A percentile compares a stretch with the other conserved stretches of the same genome.
These are phyloP conservation scores for Drosophila paramelanica DNA, from an alignment of 2,888 invertebrate genomes.

Conservation along the genomic window DNA sequence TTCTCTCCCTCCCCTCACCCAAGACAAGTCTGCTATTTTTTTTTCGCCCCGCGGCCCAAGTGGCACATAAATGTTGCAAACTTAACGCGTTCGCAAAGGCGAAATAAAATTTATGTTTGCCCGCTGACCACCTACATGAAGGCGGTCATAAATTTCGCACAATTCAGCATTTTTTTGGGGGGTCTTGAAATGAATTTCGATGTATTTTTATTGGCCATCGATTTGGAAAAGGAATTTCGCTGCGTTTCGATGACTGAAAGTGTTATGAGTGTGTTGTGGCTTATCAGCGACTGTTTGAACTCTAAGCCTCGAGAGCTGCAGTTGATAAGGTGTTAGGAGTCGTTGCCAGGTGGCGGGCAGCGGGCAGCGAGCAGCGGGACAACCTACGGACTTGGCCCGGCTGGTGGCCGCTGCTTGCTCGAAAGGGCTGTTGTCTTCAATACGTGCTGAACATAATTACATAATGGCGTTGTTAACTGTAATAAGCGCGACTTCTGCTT, in stretches of 20 bases:
- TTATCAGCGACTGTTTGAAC: slow-evolving; percentile 35
- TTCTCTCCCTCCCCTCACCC: background rate
- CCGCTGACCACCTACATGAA: slow-evolving; percentile 64
- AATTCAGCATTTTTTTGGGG: background rate
- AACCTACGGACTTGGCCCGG: slow-evolving; percentile 39
- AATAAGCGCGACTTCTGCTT: slow-evolving; percentile 75
- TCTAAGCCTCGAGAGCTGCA: background rate
- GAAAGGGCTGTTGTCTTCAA: slow-evolving; percentile 40
- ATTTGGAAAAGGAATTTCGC: slow-evolving; percentile 34
- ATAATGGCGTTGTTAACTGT: slow-evolving; percentile 80
- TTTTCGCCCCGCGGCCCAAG: slow-evolving; percentile 17
- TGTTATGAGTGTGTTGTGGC: slow-evolving; percentile 22
- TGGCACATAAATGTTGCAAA: slow-evolving; percentile 37
- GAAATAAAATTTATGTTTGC: slow-evolving; percentile 57
- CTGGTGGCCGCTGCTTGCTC: slow-evolving; percentile 35
- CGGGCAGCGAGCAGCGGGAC: slow-evolving; percentile 1
- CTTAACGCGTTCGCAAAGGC: slow-evolving; percentile 32
- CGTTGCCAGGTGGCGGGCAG: slow-evolving; percentile 14
- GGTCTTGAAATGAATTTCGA: slow-evolving; percentile 10
- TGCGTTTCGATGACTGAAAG: background rate
- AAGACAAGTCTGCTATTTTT: background rate
- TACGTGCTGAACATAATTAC: slow-evolving; percentile 69
- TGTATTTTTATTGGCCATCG: slow-evolving; percentile 16
- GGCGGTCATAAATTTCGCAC: slow-evolving; percentile 44
- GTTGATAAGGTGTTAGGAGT: slow-evolving; percentile 30